phyloP scores from a whole-genome alignment of 2,797 vertebrate species.

The Cuculus canorus region DNA sequence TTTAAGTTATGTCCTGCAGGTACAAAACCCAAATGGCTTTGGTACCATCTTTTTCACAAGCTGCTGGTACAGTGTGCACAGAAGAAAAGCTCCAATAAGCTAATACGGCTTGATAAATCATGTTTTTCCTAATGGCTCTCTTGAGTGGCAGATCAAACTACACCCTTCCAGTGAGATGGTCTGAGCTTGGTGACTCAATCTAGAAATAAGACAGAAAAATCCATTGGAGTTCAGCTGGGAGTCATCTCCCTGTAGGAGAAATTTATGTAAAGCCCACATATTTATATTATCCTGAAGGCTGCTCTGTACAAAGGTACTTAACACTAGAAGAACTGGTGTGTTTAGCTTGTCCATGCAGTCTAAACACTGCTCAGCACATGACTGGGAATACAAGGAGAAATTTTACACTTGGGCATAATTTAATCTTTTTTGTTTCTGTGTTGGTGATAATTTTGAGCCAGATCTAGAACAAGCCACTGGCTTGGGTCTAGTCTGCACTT shows the following conservation, averaged over 20 bases:
- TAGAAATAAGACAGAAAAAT: not conserved
- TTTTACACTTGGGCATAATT: not conserved
- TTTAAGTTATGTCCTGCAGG: not conserved
- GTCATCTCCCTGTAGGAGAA: not conserved
- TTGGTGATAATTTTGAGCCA: not conserved
- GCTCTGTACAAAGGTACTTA: not conserved
- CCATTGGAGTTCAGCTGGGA: not conserved
- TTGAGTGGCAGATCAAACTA: not conserved
- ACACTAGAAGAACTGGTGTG: not conserved
- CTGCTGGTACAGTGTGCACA: not conserved
- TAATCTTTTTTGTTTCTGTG: not conserved
- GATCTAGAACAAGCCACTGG: not conserved
- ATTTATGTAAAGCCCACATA: not conserved
- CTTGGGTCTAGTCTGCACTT: not conserved
- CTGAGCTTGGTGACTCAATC: not conserved
- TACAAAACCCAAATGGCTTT: not conserved
- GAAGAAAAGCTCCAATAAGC: not conserved
- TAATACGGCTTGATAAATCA: not conserved
- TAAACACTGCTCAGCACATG: not conserved
- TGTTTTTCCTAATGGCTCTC: not conserved
- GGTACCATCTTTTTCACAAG: not conserved
- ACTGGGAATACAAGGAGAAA: not conserved
- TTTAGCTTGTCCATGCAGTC: not conserved
- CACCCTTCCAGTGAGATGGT: not conserved
- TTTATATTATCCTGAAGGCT: not conserved